Conservation (phyloP, 2,888 invertebrate species). For the Thalpophila matura region DNA sequence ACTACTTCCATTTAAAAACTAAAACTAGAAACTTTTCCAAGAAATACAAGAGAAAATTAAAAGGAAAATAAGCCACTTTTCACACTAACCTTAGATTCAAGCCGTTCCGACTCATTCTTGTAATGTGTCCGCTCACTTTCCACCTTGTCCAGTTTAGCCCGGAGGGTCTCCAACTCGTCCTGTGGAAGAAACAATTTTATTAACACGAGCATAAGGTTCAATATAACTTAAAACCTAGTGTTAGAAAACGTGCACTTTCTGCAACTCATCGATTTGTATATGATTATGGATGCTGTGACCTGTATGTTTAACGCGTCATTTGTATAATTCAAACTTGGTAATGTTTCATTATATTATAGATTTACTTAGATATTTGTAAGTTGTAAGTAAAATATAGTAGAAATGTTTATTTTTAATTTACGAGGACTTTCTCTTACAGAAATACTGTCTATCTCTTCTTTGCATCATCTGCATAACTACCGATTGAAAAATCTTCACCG, state of each 20-base stretch:
- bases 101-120: constrained; percentile 96
- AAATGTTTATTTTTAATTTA: not conserved
- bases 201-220: not conserved
- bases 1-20: too few species aligned
- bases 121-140: constrained; percentile 96
- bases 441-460: not conserved
- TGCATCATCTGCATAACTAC: too few species aligned
- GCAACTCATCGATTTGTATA: constrained; percentile 49
- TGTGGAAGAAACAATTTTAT: constrained; percentile 80
- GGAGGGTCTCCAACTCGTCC: constrained; percentile 96
- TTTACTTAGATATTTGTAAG: constrained; percentile 8
- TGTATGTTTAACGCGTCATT: constrained; percentile 38
- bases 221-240: not conserved
- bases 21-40: constrained; percentile 35
- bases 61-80: constrained; percentile 25
- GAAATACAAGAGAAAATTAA: constrained; percentile 24
- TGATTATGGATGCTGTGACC: constrained; percentile 60
- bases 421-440: not conserved
- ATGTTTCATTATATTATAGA: constrained; percentile 40
- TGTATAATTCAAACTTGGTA: constrained; percentile 32
- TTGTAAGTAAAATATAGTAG: not conserved
- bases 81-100: constrained; percentile 96
- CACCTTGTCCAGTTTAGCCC: constrained; percentile 95
- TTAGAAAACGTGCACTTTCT: constrained; percentile 54
- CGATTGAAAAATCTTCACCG: too few species aligned